Evolutionary conservation across 2,888 invertebrate species (phyloP), one percentile per base, ranked within the genome.

Genomic region (Sepioteuthis lessoniana): DNA sequence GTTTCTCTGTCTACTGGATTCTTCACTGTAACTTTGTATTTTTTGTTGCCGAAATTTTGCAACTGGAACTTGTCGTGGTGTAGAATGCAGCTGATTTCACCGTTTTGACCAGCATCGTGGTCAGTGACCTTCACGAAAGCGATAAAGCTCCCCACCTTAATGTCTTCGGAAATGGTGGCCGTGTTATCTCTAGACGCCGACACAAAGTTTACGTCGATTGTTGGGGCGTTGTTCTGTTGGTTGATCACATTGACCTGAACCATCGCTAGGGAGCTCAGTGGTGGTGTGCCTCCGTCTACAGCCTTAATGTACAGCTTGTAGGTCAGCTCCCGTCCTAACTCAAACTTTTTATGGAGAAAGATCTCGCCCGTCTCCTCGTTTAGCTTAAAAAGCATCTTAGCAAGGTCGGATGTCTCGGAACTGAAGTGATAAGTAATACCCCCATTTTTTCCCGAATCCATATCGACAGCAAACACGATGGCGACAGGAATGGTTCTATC

Each of bases 181-280:
- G 35, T 46, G 47, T 92, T 92, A 37, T 46, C 92, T 46, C 47
- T 92, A 31, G 92, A 46, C 19, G 46, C 46, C n/a, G 92, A 46
- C 42, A 92, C 47, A 19, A 92, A 92, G 47, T 92, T 92, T 19
- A 92, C 47, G 31, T 92, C 92, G 31, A 92, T 92, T 16, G 47
- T 47, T n/a, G 92, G 92, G 31, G 92, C 92, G 47, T 92, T 92
- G 92, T 92, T 92, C 92, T 92, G 92, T n/a, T 92, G 92, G 46
- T 92, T 92, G 92, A 92, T 92, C 25, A 92, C 92, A 46, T 92
- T 47, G n/a, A 92, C 46, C 47, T 47, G 92, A 46, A 92, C 92
- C 42, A 92, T 92, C 31, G 92, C 92, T 8, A 47, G 42, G 92
- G 92, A 92, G 47, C 92, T 92, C 28, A 92, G 47, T 5, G 92